Evolutionary conservation across 2,888 invertebrate genomes (phyloP).

Genomic region (Synanthedon formicaeformis): DNA sequence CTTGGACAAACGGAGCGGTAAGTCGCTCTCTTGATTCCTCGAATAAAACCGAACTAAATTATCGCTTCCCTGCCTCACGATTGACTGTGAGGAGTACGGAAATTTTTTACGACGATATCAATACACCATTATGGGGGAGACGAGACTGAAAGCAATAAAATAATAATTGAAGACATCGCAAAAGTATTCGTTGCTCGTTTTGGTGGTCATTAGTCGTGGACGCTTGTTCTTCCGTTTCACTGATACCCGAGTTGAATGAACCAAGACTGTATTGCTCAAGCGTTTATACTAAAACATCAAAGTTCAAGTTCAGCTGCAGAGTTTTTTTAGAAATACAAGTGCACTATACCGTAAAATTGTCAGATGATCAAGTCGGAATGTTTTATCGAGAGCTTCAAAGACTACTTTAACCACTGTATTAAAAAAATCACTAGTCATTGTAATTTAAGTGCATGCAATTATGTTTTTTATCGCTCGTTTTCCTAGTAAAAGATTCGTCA

Average conservation of each 20-base stretch:
- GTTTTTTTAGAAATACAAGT: neutral
- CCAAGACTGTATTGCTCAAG: conserved; percentile 21
- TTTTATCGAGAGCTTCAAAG: no score
- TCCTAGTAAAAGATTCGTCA: no score
- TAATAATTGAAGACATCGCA: neutral
- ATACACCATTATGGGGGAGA: conserved; percentile 8
- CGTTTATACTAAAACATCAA: neutral
- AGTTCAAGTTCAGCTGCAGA: no score
- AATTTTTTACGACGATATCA: conserved; percentile 6
- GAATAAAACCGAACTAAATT: conserved; percentile 18
- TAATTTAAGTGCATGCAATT: no score
- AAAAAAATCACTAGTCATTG: no score
- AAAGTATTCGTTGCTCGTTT: conserved; percentile 7
- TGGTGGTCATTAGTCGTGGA: conserved; percentile 2
- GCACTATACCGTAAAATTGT: conserved; percentile 33
- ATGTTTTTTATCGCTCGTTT: no score
- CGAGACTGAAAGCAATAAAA: neutral
- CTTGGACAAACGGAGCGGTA: conserved; percentile 21
- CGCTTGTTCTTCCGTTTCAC: conserved; percentile 12
- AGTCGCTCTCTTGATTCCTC: conserved; percentile 18
- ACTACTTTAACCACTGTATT: no score
- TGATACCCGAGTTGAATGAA: conserved; percentile 28
- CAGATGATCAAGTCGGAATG: conserved; percentile 9
- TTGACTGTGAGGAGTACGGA: conserved; percentile 6
- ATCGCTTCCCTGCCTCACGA: conserved; percentile 14